Base-by-base conservation (phyloP, 2,113 vertebrate species). In the Mormyrus lacerda region DNA sequence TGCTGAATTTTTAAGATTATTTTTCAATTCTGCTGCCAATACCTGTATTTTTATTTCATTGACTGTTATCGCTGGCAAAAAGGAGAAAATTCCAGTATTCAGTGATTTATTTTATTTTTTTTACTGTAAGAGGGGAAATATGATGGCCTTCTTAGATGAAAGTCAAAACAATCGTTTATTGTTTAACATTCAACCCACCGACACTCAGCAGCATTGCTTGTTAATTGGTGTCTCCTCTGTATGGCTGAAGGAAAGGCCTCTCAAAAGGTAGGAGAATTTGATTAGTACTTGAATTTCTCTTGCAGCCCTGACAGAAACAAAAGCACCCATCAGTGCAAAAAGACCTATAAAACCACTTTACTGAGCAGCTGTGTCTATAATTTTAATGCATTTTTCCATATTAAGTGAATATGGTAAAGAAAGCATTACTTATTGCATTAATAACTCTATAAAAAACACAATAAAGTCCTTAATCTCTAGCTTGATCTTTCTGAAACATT, bases 371-470 rank as follows among this genome's bases (percentile, higher is more conserved):
- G 27, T 61, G 55, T 42, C 39, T 42, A 35, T 47, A 89, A 73
- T 69, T 88, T 79, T 88, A 44, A 89, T 84, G 73, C 42, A 79
- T 42, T 79, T 79, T 79, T 79, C 82, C 82, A 45, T 84, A 21
- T 47, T 47, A 45, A 47, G 15, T 15, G 73, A 79, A 79, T 79
- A 44, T 47, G 82, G 39, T n/a, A 45, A 45, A 84, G 82, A n/a
- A 42, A 45, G 82, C 24, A 84, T 45, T 47, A 84, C 44, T 45
- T 24, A 47, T 45, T 9, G 45, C 42, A 19, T 83, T 83, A 83
- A 83, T 45, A 83, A 45, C 82, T 84, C 35, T 45, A 42, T 79
- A 76, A 39, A 45, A 83, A 47, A 83, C 79, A 47, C 82, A 84
- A 45, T 79, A 79, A 84, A 45, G 3, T 11, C 44, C 47, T 53